Evolutionary conservation across 2,113 vertebrate species (phyloP), one percentile per base, ranked within the genome.

Genomic region (Rhodinocichla rosea): DNA sequence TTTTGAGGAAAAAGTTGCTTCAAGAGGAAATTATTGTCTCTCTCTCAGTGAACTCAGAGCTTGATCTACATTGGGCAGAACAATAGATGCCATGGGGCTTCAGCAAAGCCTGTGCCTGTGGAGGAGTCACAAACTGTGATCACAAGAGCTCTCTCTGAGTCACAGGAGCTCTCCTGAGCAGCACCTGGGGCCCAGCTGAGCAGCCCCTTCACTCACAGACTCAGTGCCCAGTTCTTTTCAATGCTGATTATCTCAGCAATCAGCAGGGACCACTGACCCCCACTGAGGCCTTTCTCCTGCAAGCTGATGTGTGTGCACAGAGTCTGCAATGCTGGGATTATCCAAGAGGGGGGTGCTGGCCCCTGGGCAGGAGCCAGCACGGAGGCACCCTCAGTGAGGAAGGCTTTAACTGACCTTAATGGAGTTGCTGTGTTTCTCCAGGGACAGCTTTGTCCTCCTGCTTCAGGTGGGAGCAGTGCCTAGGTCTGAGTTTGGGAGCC

Each of bases 321-420:
- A 53, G 83, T 26, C 10, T 39, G 42, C 56, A 9, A 0, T 18
- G 45, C n/a, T 27, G 35, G 45, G 6, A 17, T 74, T 35, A 9
- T 15, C 14, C 39, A 62, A 53, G 70, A 62, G 35, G 3, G 7
- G 49, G 5, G 7, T 6, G 2, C 52, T 60, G 60, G 64, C 17
- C 8, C 16, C 23, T 28, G 65, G 45, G 11, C 28, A 60, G 79
- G 65, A 45, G 2, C 30, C 2, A 2, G 39, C n/a, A 23, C 0
- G 1, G 67, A 79, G 47, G 44, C 9, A 4, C 13, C 0, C 0
- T 30, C 49, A 64, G 5, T 24, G 49, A 64, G 42, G 73, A 42
- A 30, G 30, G 32, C 32, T 57, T 83, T 33, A 35, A 39, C 14
- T 10, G 23, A 27, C 35, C 7, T 39, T 11, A 20, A 28, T 32